Conservation (phyloP, 2,888 invertebrate species). For the Troides helena region DNA sequence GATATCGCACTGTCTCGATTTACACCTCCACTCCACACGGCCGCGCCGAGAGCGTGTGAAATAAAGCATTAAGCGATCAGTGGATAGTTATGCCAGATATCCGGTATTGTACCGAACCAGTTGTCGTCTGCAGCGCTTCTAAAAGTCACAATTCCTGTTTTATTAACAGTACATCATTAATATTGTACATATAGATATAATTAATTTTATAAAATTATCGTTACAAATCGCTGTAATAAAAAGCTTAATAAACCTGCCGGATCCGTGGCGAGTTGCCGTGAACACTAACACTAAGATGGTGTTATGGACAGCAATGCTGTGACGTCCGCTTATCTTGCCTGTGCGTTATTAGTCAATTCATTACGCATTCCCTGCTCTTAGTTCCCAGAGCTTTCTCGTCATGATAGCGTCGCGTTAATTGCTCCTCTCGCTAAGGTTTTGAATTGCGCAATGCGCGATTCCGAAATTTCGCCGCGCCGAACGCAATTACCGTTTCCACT, state of each 20-base stretch:
- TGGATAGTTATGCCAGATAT: constrained; percentile 36
- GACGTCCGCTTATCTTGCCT: constrained; percentile 62
- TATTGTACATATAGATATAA: neutral
- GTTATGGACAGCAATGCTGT: constrained; percentile 73
- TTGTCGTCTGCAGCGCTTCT: constrained; percentile 10
- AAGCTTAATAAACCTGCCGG: constrained; percentile 4
- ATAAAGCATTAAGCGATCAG: constrained; percentile 57
- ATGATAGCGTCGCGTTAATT: constrained; percentile 54
- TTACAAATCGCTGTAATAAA: neutral
- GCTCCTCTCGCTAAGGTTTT: constrained; percentile 54
- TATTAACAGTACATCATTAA: neutral
- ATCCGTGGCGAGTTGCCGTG: constrained; percentile 53
- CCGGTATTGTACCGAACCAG: constrained; percentile 16
- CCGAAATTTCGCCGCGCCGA: constrained; percentile 49
- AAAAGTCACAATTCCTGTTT: constrained; percentile 21
- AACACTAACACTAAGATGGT: constrained; percentile 61
- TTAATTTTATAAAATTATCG: neutral
- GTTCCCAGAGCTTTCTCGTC: constrained; percentile 51
- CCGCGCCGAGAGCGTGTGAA: constrained; percentile 63
- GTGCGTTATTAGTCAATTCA: constrained; percentile 60
- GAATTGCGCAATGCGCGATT: constrained; percentile 43
- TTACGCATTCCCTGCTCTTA: constrained; percentile 36
- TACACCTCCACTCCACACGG: constrained; percentile 45
- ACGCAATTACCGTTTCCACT: constrained; percentile 53
- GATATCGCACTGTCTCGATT: constrained; percentile 54